Conservation (phyloP, 2,888 invertebrate genomes). For the Gymnocheta viridis region DNA sequence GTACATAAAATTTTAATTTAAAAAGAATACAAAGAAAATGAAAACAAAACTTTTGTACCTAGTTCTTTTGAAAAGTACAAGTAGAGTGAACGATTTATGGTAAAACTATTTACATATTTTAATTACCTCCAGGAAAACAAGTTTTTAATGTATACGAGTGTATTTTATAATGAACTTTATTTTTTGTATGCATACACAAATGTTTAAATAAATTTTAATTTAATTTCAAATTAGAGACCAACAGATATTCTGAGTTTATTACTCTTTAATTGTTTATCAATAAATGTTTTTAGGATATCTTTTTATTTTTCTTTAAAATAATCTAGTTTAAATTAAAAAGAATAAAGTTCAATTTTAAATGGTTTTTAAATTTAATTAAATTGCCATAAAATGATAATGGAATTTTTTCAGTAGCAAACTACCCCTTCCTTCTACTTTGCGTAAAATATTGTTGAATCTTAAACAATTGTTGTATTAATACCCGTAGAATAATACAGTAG, state of each 20-base stretch:
- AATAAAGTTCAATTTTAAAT: conserved; percentile 55
- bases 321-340: conserved; percentile 42
- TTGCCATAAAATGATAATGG: conserved; percentile 67
- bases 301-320: not conserved
- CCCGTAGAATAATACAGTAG: conserved; percentile 62
- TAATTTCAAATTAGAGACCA: conserved; percentile 2
- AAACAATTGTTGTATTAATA: conserved; percentile 55
- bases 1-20: conserved; percentile 15
- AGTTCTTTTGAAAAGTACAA: not conserved
- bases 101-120: conserved; percentile 62
- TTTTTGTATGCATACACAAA: not conserved
- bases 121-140: conserved; percentile 59
- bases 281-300: conserved; percentile 3
- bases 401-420: not conserved
- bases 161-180: not conserved
- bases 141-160: not conserved
- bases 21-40: conserved; percentile 20
- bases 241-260: conserved; percentile 33
- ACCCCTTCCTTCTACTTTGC: conserved; percentile 41
- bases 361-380: conserved; percentile 71
- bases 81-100: conserved; percentile 60
- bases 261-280: conserved; percentile 53
- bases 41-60: conserved; percentile 43
- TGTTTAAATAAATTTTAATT: conserved; percentile 47
- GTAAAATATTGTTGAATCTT: not conserved